These are phyloP conservation scores for Sebastes itinus DNA, from an alignment of 2,797 vertebrate genomes.

Conservation along the genomic window DNA sequence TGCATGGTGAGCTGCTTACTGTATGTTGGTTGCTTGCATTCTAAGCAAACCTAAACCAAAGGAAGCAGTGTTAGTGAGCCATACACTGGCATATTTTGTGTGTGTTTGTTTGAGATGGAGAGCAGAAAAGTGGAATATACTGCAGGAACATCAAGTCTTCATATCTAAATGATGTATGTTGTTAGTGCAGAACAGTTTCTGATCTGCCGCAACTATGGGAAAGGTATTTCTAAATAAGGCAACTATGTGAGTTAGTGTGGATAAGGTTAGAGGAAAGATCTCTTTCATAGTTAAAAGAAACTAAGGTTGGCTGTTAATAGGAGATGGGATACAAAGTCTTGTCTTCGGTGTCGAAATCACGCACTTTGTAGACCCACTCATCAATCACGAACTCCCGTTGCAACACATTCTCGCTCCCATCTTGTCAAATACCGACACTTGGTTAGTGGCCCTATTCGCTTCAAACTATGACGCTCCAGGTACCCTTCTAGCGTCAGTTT, in stretches of 20 bases:
- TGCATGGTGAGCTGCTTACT: neutral
- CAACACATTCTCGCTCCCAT: neutral
- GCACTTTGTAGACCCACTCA: neutral
- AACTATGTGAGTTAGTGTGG: neutral
- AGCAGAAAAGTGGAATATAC: neutral
- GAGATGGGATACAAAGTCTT: neutral
- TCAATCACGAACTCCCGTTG: neutral
- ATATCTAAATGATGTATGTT: neutral
- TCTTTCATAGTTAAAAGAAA: neutral
- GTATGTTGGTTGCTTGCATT: neutral
- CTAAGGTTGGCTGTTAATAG: neutral
- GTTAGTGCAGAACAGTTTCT: neutral
- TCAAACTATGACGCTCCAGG: neutral
- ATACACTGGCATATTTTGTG: neutral
- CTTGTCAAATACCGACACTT: neutral
- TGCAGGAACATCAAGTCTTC: neutral
- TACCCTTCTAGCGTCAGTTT: neutral
- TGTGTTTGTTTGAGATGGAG: neutral
- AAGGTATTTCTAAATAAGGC: neutral
- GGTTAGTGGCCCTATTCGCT: neutral
- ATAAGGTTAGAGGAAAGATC: neutral
- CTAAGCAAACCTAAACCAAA: neutral
- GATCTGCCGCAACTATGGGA: neutral
- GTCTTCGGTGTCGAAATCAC: too few relatives aligned
- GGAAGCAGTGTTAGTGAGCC: neutral